Conservation (phyloP, 1,140 invertebrate species). For the Calycopis cecrops region DNA sequence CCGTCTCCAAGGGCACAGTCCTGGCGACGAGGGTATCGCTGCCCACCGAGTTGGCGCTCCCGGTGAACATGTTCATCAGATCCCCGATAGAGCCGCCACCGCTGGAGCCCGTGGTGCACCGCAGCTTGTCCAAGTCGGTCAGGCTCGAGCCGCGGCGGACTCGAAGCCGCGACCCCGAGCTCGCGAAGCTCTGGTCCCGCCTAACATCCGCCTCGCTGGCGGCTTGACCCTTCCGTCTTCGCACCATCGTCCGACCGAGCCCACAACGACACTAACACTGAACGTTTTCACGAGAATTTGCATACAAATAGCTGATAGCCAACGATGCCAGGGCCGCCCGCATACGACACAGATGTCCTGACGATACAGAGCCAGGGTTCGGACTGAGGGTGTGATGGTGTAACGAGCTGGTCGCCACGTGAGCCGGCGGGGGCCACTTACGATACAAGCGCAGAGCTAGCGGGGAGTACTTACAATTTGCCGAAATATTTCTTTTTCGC, state of each 20-base stretch:
- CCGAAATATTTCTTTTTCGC: not conserved
- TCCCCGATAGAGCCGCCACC: constrained; percentile 83
- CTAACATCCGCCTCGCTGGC: constrained; percentile 63
- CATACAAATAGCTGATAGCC: constrained; percentile 64
- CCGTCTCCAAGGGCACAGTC: constrained; percentile 83
- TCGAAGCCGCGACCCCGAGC: constrained; percentile 57
- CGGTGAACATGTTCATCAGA: constrained; percentile 85
- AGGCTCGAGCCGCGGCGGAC: constrained; percentile 82
- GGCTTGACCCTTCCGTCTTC: constrained; percentile 53
- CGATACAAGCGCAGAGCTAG: not conserved
- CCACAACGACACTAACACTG: constrained; percentile 40
- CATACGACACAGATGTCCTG: constrained; percentile 25
- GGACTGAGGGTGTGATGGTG: not conserved
- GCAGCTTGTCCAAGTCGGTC: constrained; percentile 82
- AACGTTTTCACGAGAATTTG: constrained; percentile 56
- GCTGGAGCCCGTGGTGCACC: constrained; percentile 70
- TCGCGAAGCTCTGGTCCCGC: constrained; percentile 42
- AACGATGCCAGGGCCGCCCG: constrained; percentile 68
- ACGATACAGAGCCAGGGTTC: constrained; percentile 3
- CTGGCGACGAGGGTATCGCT: constrained; percentile 80
- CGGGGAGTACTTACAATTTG: not conserved
- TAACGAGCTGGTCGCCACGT: not conserved
- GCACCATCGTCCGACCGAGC: constrained; percentile 43
- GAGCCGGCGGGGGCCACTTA: constrained; percentile 1
- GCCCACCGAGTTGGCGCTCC: constrained; percentile 80